Evolutionary conservation across 2,888 invertebrate genomes (phyloP), one percentile per base, ranked within the genome.

Genomic region (Macrophya alboannulata): DNA sequence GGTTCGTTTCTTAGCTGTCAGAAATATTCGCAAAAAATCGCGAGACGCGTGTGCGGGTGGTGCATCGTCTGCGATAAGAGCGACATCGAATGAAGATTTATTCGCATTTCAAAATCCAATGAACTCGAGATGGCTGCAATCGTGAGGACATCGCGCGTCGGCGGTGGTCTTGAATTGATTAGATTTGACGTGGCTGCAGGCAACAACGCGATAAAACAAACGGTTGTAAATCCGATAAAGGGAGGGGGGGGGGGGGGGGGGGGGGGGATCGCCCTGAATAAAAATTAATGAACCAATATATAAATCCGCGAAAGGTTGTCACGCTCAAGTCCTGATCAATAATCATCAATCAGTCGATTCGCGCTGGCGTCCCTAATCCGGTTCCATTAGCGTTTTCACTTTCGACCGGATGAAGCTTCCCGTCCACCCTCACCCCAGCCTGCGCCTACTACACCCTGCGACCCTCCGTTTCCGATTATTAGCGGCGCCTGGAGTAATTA

Each of bases 371-470:
- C 87, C 87, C 85, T 86, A 86, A 88, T 88, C 86, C 87, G 83
- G 86, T 87, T 87, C 88, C 88, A 88, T 88, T 89, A 89, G 86
- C 85, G 86, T 86, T 88, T 87, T 87, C 87, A 85, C 87, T 85
- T 86, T 86, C 86, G 84, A 84, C 81, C 86, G 82, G 55, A 85
- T 79, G 81, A 21, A n/a, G 77, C 25, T 37, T 37, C 72, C 55
- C 51, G 68, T 37, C 31, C 71, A 72, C 43, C 55, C 76, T 21
- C 31, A 55, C 40, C 12, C 40, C 82, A 68, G 17, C 65, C 62
- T 74, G 21, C 17, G 51, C 55, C 74, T 85, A 82, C 81, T 37
- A 83, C 62, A 62, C 40, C 55, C 76, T 77, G 37, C 65, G 77
- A 84, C 31, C 72, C 72, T 82, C n/a, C 82, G 74, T 59, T 84